A percentile compares a stretch with the other conserved stretches of the same genome.
phyloP scores from a whole-genome alignment of 2,888 invertebrate species.

The Ormyrus nitidulus region DNA sequence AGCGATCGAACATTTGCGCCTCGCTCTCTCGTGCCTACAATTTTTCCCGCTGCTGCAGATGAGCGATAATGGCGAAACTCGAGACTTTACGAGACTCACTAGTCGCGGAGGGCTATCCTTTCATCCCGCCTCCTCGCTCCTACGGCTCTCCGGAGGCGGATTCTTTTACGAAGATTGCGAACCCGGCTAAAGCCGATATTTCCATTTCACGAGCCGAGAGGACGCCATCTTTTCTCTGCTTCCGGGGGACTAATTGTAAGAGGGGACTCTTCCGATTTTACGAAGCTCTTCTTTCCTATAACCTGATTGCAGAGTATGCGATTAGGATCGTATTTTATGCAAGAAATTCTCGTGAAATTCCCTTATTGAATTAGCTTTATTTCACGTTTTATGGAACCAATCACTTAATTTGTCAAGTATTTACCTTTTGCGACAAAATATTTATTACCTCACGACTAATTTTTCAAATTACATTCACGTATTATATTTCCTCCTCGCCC shows the following conservation, averaged over 20 bases:
- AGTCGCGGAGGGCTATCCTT: background rate
- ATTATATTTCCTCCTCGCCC: no score
- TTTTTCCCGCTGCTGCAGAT: constrained; percentile 5
- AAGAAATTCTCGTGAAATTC: no score
- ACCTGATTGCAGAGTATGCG: no score
- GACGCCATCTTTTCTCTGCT: background rate
- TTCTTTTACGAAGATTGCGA: constrained; percentile 43
- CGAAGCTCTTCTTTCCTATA: no score
- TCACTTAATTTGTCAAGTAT: no score
- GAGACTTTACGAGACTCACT: constrained; percentile 12
- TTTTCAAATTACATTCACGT: no score
- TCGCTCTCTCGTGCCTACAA: constrained; percentile 9
- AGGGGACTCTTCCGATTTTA: background rate
- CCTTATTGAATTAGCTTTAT: no score
- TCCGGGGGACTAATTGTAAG: background rate
- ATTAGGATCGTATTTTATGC: no score
- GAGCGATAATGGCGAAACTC: constrained; percentile 38
- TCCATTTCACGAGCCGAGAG: constrained; percentile 28
- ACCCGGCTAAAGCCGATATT: constrained; percentile 2
- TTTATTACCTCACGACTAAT: no score
- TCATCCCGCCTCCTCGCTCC: background rate
- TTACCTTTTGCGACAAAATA: no score
- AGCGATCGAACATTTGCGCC: constrained; percentile 29
- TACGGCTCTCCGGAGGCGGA: constrained; percentile 25
- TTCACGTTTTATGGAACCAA: no score